phyloP scores from a whole-genome alignment of 2,113 vertebrate genomes.

The Anguilla japonica region DNA sequence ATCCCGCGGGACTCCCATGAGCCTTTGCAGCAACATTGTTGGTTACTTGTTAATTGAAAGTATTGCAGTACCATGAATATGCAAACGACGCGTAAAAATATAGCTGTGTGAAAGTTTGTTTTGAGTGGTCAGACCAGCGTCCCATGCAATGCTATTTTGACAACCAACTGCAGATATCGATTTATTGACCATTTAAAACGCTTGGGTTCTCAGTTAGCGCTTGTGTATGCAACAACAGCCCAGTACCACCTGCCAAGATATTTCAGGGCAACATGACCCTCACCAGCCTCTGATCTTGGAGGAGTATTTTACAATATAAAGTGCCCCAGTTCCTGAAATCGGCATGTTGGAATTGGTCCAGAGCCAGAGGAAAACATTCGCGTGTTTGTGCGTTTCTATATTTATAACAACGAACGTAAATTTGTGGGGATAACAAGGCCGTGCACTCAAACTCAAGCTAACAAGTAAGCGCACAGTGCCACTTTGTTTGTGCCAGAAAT shows the following conservation, averaged over 20 bases:
- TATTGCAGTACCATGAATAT: not conserved
- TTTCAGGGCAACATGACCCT: not conserved
- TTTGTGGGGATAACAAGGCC: conserved; percentile 47
- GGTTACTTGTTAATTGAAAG: not conserved
- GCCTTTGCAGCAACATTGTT: not conserved
- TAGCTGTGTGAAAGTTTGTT: not conserved
- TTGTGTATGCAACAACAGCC: not conserved
- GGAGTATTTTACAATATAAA: not conserved
- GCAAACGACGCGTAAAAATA: too few relatives aligned
- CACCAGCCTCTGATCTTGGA: not conserved
- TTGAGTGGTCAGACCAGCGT: not conserved
- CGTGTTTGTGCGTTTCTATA: conserved; percentile 43
- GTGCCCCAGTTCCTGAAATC: conserved; percentile 13
- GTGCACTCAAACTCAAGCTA: conserved; percentile 32
- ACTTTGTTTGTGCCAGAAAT: conserved; percentile 52
- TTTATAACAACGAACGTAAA: conserved; percentile 62
- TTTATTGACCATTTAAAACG: not conserved
- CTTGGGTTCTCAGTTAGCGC: not conserved
- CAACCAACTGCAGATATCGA: not conserved
- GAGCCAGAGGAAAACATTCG: conserved; percentile 22
- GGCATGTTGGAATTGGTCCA: conserved; percentile 25
- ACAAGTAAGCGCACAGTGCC: conserved; percentile 47
- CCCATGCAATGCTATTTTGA: not conserved
- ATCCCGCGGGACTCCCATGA: not conserved
- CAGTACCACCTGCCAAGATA: not conserved